A percentile compares a stretch with the other conserved stretches of the same genome.
Evolutionary conservation across 1,140 invertebrate genomes (phyloP).

Genomic region (Trichomalopsis sarcophagae): DNA sequence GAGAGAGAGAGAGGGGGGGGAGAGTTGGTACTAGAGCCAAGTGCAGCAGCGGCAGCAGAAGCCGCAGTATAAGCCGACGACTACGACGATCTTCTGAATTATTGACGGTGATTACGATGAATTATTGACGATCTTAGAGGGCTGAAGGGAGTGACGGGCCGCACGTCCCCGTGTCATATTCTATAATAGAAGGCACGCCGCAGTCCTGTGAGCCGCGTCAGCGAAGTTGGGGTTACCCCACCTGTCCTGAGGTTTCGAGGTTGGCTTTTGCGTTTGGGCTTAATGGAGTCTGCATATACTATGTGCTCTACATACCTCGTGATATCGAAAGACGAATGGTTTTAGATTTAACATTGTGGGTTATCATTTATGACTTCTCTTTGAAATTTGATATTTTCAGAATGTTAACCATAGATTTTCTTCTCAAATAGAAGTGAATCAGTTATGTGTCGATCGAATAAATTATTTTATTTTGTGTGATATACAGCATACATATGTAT

Average conservation of each 20-base stretch:
- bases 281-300: neutral
- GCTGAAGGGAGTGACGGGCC: neutral
- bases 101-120: neutral
- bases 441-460: too few species aligned
- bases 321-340: too few species aligned
- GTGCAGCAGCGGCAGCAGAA: neutral
- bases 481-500: too few species aligned
- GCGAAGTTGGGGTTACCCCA: neutral
- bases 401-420: too few species aligned
- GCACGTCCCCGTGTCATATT: neutral
- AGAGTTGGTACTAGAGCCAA: neutral
- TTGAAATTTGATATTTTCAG: too few species aligned
- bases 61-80: too few species aligned
- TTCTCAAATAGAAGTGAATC: too few species aligned
- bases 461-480: too few species aligned
- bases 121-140: conserved; percentile 3
- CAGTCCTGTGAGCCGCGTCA: neutral
- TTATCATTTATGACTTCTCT: too few species aligned
- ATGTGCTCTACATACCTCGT: too few species aligned
- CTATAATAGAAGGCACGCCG: neutral
- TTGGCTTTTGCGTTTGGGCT: neutral
- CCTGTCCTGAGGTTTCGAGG: neutral
- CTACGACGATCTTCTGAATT: neutral
- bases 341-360: too few species aligned
- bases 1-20: neutral